phyloP scores from a whole-genome alignment of 2,888 invertebrate species.

The Lobophora halterata region DNA sequence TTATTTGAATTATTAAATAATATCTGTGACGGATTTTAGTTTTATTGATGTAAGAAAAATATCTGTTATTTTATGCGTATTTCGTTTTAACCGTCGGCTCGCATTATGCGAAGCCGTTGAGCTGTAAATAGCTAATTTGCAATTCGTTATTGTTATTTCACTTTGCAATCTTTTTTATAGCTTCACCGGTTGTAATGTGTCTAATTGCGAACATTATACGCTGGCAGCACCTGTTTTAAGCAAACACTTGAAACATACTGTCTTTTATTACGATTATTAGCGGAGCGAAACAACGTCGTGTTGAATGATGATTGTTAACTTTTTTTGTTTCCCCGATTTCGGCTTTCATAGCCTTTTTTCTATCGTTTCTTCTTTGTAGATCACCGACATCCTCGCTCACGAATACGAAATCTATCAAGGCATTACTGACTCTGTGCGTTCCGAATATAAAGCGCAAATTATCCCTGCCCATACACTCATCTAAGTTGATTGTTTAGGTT shows the following conservation, averaged over 20 bases:
- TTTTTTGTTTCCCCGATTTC: conserved; percentile 37
- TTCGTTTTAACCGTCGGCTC: conserved; percentile 8
- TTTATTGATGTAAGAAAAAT: no score
- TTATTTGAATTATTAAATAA: no score
- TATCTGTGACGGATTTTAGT: no score
- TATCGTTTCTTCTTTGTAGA: conserved; percentile 42
- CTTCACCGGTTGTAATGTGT: conserved; percentile 16
- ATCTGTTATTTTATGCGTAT: conserved; percentile 5
- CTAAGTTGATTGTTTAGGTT: conserved; percentile 38
- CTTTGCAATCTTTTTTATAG: conserved; percentile 22
- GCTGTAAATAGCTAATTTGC: conserved; percentile 28
- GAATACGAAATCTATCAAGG: conserved; percentile 30
- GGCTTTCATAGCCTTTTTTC: conserved; percentile 41
- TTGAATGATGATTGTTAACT: conserved; percentile 27
- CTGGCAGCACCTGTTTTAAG: conserved; percentile 6
- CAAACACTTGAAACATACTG: conserved; percentile 14
- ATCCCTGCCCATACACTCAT: conserved; percentile 23
- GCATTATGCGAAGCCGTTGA: conserved; percentile 17
- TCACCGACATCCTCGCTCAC: conserved; percentile 45
- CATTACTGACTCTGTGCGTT: conserved; percentile 44
- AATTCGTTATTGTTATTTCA: conserved; percentile 28
- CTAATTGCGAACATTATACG: conserved; percentile 16
- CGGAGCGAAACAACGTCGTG: conserved; percentile 21
- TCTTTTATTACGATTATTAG: conserved; percentile 16
- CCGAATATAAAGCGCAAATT: conserved; percentile 40